Conservation (phyloP, 2,888 invertebrate species). For the Euproctis similis region DNA sequence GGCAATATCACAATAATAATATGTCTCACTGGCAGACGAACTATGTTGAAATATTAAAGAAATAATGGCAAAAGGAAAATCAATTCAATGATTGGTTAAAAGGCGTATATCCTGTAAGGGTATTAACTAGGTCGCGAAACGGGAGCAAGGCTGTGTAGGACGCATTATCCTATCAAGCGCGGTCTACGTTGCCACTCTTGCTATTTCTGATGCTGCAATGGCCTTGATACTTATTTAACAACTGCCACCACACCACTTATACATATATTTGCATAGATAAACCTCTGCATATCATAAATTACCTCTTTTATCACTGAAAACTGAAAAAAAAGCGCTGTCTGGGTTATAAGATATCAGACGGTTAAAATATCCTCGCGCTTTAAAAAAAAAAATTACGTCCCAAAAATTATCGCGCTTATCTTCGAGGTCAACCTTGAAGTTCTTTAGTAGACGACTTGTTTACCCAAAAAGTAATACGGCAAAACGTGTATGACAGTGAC, state of each 20-base stretch:
- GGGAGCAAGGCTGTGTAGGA: slow-evolving; percentile 62
- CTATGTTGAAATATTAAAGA: too few relatives aligned
- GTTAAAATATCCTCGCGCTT: slow-evolving; percentile 41
- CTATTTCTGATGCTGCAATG: slow-evolving; percentile 42
- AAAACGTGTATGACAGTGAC: slow-evolving; percentile 35
- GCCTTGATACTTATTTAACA: slow-evolving; percentile 38
- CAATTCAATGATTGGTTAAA: slow-evolving; percentile 29
- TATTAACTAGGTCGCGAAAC: slow-evolving; percentile 54
- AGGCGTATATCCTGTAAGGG: slow-evolving; percentile 60
- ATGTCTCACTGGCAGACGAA: too few relatives aligned
- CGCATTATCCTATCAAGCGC: slow-evolving; percentile 68
- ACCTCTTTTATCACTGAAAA: neutral
- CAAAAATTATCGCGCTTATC: slow-evolving; percentile 69
- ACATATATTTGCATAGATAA: neutral
- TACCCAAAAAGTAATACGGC: slow-evolving; percentile 45
- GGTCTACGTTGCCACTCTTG: slow-evolving; percentile 38
- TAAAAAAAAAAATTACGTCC: slow-evolving; percentile 47
- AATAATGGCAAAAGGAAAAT: too few relatives aligned
- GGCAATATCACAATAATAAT: too few relatives aligned
- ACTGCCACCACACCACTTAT: slow-evolving; percentile 13
- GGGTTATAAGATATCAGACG: too few relatives aligned
- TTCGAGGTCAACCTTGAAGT: slow-evolving; percentile 68
- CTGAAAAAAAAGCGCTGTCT: slow-evolving; percentile 7
- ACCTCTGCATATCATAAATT: neutral
- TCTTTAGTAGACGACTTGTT: slow-evolving; percentile 56